Percentiles rank a stretch among this genome's conserved stretches.
Conservation (phyloP, 2,797 vertebrate genomes). For the Semotilus atromaculatus region DNA sequence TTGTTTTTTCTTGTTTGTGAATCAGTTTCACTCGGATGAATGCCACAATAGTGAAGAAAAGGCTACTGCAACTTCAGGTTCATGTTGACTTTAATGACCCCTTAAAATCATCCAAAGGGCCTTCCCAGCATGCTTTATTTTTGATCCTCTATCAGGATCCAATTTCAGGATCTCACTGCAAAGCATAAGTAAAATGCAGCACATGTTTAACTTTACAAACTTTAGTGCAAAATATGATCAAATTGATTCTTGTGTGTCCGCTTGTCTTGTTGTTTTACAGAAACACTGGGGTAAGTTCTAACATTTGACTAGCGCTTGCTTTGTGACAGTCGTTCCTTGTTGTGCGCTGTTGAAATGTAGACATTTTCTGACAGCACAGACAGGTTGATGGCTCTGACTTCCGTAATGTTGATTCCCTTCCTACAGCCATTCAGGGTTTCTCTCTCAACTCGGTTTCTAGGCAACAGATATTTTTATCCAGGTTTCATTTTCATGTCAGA, state of each 20-base stretch:
- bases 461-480: conserved; percentile 59
- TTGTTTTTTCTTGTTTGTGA: not conserved
- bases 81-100: not conserved
- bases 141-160: not conserved
- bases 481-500: conserved; percentile 34
- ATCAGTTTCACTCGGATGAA: not conserved
- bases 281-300: not conserved
- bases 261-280: not conserved
- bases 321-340: not conserved
- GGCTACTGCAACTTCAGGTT: not conserved
- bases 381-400: not conserved
- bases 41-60: not conserved
- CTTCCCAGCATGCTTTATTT: not conserved
- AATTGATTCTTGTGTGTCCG: not conserved
- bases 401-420: not conserved
- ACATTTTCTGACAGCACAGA: not conserved
- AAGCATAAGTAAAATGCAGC: not conserved
- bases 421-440: conserved; percentile 42
- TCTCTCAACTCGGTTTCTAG: conserved; percentile 64
- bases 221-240: not conserved
- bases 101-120: not conserved
- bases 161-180: not conserved
- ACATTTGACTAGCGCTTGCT: not conserved
- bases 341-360: not conserved
- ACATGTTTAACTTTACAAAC: not conserved